A percentile compares a stretch with the other conserved stretches of the same genome.
phyloP scores from a whole-genome alignment of 2,888 invertebrate species.

The Boloria selene region DNA sequence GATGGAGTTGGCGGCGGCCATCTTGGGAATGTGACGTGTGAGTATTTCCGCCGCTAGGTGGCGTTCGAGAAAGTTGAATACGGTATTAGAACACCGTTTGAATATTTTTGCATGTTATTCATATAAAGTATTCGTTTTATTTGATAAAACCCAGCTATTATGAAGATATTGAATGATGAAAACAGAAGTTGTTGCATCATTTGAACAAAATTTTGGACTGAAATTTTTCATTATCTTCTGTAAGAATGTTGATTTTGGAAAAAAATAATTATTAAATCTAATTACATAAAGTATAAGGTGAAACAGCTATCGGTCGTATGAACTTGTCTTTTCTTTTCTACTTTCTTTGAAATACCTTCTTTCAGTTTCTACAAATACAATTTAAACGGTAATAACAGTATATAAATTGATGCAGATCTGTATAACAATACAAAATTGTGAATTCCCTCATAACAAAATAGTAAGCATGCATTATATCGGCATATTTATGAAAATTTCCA shows the following conservation, averaged over 20 bases:
- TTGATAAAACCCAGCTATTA: not conserved
- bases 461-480: conserved; percentile 21
- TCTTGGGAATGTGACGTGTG: conserved; percentile 68
- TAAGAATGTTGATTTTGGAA: too few relatives aligned
- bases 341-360: too few relatives aligned
- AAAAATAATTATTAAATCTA: too few relatives aligned
- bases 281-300: too few relatives aligned
- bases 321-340: too few relatives aligned
- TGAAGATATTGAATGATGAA: not conserved
- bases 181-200: not conserved
- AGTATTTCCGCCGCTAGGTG: conserved; percentile 68
- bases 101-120: conserved; percentile 73
- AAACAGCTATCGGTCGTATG: too few relatives aligned
- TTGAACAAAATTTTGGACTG: not conserved
- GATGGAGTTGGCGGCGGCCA: conserved; percentile 58
- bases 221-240: too few relatives aligned
- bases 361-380: too few relatives aligned
- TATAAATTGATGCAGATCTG: too few relatives aligned
- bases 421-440: not conserved
- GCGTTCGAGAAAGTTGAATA: conserved; percentile 69
- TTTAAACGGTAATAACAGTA: too few relatives aligned
- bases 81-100: conserved; percentile 59
- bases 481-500: conserved; percentile 28
- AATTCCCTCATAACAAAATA: conserved; percentile 3
- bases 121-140: conserved; percentile 19